phyloP scores from a whole-genome alignment of 2,888 invertebrate species.

The Argyresthia albistria region DNA sequence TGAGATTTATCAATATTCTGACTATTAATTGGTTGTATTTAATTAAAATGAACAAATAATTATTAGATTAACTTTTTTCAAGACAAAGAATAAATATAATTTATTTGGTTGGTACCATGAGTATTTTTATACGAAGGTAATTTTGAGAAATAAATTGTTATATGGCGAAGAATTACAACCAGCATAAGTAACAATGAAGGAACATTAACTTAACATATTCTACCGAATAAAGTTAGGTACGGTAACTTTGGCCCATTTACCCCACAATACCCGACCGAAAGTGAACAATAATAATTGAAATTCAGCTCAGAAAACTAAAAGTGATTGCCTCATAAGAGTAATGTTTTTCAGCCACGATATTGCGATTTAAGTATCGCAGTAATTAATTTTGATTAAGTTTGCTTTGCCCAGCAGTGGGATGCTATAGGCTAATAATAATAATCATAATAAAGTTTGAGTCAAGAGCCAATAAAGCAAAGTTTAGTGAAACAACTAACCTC shows the following conservation, averaged over 20 bases:
- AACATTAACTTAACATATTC: not conserved
- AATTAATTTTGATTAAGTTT: no score
- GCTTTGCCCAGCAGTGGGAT: no score
- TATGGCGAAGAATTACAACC: no score
- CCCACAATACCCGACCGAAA: not conserved
- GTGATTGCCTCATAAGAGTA: conserved; percentile 20
- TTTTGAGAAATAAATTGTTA: no score
- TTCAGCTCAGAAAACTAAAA: conserved; percentile 11
- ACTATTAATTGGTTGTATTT: no score
- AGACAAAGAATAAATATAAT: no score
- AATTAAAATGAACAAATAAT: no score
- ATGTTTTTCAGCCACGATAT: conserved; percentile 21
- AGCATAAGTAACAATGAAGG: no score
- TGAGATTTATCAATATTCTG: no score
- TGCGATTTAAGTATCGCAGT: conserved; percentile 14
- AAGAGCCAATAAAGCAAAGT: conserved; percentile 21
- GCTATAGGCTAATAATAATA: no score
- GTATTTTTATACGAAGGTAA: no score
- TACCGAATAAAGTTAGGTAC: not conserved
- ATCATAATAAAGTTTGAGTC: conserved; percentile 20
- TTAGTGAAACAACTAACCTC: conserved; percentile 20
- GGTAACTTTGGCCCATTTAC: not conserved
- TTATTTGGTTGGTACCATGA: no score
- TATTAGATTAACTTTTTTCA: not conserved
- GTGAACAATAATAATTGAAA: conserved; percentile 12